Evolutionary conservation across 37 sponge, comb jelly and placozoan genomes (phyloP), one percentile per base, ranked within the genome.

Genomic region (Cladorhizidae sp.): DNA sequence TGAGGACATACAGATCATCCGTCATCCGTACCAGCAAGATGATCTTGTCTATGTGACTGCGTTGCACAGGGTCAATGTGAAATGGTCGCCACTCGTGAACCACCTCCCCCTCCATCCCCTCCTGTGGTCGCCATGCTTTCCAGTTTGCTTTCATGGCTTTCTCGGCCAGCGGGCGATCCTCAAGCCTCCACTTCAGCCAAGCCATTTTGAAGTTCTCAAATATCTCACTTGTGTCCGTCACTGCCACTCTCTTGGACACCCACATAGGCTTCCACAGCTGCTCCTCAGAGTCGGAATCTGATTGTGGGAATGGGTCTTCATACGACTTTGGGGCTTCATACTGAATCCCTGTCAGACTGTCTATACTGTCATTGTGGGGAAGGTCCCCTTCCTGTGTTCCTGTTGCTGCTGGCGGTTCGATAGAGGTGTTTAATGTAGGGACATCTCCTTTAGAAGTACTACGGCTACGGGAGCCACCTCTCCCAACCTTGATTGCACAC

Each of bases 61-160:
- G 86, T 31, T 85, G 78, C 33, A 73, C 79, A 11, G 86, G 11
- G 14, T 88, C 86, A 23, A 73, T 73, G 67, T 95, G 95, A 65
- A 88, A 95, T 12, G 95, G 95, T 38, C 89, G n/a, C 95, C 95
- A 95, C 42, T 85, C 91, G 69, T 95, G 95, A 39, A 95, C 70
- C 33, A 95, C 95, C 62, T 79, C 82, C 15, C 89, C 95, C 40
- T 77, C 83, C 86, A 88, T 85, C 9, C 92, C 92, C 51, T 73
- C 89, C 40, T 65, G 49, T 17, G 95, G 92, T 26, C 39, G 28
- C 95, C 95, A 95, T 8, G 57, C 74, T 73, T 82, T 82, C 95
- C 95, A 95, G 67, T 65, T 54, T 38, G 38, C 61, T 61, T 76
- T 77, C 40, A 35, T 31, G 20, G 84, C 89, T 42, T 88, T 91